These are phyloP conservation scores for Channallabes apus DNA, from an alignment of 2,797 vertebrate genomes.

Conservation along the genomic window DNA sequence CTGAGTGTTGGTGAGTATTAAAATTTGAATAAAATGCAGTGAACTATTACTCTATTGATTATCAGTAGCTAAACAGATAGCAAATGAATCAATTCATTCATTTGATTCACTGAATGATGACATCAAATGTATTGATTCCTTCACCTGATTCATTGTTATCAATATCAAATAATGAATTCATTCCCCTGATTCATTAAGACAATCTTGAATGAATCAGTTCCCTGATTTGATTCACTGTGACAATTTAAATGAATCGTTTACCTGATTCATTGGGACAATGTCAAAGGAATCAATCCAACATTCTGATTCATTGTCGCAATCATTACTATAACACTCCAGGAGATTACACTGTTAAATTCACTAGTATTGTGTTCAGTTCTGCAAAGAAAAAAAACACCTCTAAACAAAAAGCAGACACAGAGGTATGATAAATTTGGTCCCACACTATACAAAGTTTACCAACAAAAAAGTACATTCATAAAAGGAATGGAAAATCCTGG, in stretches of 20 bases:
- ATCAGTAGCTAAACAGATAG: conserved; percentile 3
- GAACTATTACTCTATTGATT: conserved; percentile 27
- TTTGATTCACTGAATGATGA: not conserved
- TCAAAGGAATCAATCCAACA: not conserved
- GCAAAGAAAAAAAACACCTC: not conserved
- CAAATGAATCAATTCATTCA: not conserved
- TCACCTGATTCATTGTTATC: not conserved
- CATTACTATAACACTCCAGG: not conserved
- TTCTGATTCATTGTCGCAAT: not conserved
- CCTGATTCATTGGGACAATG: not conserved
- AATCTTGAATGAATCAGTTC: not conserved
- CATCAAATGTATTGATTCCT: too few species aligned
- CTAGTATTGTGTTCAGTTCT: conserved; percentile 28
- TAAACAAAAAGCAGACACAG: conserved; percentile 50
- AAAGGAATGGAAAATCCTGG: conserved; percentile 57
- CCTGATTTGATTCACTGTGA: not conserved
- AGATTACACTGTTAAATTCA: conserved; percentile 1
- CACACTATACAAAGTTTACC: conserved; percentile 76
- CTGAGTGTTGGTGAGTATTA: not conserved
- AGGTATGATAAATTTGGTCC: conserved; percentile 82
- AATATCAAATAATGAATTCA: not conserved
- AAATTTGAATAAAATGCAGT: not conserved
- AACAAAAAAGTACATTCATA: conserved; percentile 90
- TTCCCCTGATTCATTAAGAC: not conserved
- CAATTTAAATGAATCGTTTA: not conserved